A percentile compares a stretch with the other conserved stretches of the same genome.
Conservation (phyloP, 2,888 invertebrate species). For the Microplitis manilae region DNA sequence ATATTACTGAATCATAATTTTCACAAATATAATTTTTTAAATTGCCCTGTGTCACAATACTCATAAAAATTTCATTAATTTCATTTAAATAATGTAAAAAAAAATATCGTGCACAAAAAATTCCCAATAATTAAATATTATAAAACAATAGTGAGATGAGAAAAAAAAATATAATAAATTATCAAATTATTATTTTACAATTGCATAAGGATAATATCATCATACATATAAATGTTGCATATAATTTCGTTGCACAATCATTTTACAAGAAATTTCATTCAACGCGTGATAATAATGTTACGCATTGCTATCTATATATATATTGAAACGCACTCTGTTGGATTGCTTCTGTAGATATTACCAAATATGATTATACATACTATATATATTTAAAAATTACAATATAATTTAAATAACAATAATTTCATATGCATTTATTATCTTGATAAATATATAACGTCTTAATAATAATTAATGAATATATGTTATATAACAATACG, state of each 20-base stretch:
- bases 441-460: background rate
- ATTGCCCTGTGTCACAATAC: too few species aligned
- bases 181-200: background rate
- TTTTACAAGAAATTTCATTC: conserved; percentile 5
- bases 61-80: too few species aligned
- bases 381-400: background rate
- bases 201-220: background rate
- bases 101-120: background rate
- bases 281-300: conserved; percentile 12
- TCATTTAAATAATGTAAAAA: background rate
- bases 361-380: background rate
- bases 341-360: conserved; percentile 4
- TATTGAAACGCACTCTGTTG: background rate
- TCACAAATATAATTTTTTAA: too few species aligned
- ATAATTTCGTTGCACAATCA: background rate
- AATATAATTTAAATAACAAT: background rate
- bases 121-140: conserved; percentile 1
- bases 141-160: background rate
- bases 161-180: background rate
- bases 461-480: too few species aligned
- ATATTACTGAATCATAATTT: too few species aligned
- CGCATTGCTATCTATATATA: background rate
- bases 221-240: background rate
- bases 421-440: background rate
- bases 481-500: too few species aligned